These are phyloP conservation scores for Drosophila suboccidentalis DNA, from an alignment of 2,888 invertebrate genomes.

Conservation along the genomic window DNA sequence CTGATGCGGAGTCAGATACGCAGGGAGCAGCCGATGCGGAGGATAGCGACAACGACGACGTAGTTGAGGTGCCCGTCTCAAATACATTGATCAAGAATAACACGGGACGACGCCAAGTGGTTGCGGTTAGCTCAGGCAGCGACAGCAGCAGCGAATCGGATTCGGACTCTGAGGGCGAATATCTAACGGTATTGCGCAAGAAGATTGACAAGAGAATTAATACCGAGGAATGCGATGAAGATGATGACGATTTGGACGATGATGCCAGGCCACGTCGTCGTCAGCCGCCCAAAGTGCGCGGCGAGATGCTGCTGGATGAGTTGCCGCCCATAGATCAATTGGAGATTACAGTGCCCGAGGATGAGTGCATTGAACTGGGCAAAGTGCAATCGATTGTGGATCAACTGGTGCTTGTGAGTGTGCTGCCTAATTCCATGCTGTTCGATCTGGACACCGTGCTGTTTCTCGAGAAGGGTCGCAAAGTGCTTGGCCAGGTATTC, in stretches of 20 bases:
- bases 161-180: conserved; percentile 74
- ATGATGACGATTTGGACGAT: conserved; percentile 66
- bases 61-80: conserved; percentile 73
- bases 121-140: conserved; percentile 73
- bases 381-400: conserved; percentile 90
- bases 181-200: conserved; percentile 71
- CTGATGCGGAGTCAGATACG: conserved; percentile 64
- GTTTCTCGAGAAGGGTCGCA: conserved; percentile 92
- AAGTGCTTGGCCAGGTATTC: conserved; percentile 91
- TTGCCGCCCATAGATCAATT: conserved; percentile 93
- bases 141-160: conserved; percentile 65
- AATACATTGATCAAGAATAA: conserved; percentile 20
- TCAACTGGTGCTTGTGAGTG: conserved; percentile 90
- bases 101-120: conserved; percentile 61
- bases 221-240: conserved; percentile 73
- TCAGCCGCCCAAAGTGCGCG: conserved; percentile 81
- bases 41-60: conserved; percentile 63
- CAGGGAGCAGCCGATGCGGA: conserved; percentile 8
- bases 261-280: conserved; percentile 54
- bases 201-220: conserved; percentile 76
- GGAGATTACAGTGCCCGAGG: conserved; percentile 91
- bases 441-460: conserved; percentile 95
- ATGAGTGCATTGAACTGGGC: conserved; percentile 91
- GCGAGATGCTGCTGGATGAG: conserved; percentile 87
- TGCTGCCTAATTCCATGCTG: conserved; percentile 90